Evolutionary conservation across 2,888 invertebrate species (phyloP), one percentile per base, ranked within the genome.

Genomic region (Catocala sponsa): DNA sequence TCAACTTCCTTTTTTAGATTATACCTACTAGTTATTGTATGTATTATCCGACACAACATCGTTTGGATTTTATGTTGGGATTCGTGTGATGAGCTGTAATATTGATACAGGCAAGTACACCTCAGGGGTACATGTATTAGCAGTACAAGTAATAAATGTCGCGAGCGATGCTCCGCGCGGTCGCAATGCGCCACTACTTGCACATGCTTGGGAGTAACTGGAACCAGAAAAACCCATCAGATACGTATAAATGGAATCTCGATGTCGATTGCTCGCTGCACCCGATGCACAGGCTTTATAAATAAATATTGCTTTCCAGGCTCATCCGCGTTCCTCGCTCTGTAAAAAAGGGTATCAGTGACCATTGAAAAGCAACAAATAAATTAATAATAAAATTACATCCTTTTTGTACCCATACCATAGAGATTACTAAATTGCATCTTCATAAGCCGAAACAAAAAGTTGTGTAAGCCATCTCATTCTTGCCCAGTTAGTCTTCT

Each of bases 211-310:
- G 71, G 65, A 68, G 70, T 83, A 67, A 80, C 81, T 79, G 78
- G 80, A 78, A 83, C 87, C 89, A 90, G 89, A 89, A 89, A 90
- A 90, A 88, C 87, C 82, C 82, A 82, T 81, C 82, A 84, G 49
- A 43, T 54, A 86, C 82, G 83, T 85, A 87, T 85, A 88, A 87
- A 86, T 86, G 88, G 87, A 87, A 88, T 88, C 86, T 80, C 48
- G 57, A 55, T 55, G 12, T 57, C 51, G 47, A 51, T 55, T 57
- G 7, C 57, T 55, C n/a, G 43, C 65, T 65, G 71, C 63, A 63
- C 58, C 58, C 65, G 63, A 68, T 65, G 71, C 67, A 15, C 63
- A 57, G 70, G 64, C 71, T 76, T 79, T 67, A 77, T 77, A 77
- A 77, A 77, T 77, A 77, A 70, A 75, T 75, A 75, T 77, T 63